phyloP scores from a whole-genome alignment of 2,888 invertebrate genomes.

The Anthrax anthrax region DNA sequence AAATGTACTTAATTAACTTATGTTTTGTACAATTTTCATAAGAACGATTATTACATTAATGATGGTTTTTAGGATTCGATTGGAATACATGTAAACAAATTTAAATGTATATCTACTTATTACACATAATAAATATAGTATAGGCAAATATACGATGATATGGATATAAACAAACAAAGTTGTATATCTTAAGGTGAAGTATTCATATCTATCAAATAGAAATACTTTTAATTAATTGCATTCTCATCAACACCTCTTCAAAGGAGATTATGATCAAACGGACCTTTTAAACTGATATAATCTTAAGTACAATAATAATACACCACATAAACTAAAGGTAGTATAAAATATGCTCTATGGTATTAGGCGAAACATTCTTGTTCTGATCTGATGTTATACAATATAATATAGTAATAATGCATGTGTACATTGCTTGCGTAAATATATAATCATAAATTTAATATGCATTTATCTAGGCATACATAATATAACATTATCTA shows the following conservation, averaged over 20 bases:
- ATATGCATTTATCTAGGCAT: not conserved
- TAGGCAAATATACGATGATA: too few relatives aligned
- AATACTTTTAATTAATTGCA: conserved; percentile 10
- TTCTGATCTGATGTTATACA: too few relatives aligned
- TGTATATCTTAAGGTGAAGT: too few relatives aligned
- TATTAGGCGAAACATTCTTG: conserved; percentile 6
- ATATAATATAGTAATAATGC: not conserved
- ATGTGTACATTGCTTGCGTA: not conserved
- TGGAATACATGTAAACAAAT: too few relatives aligned
- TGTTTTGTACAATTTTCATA: too few relatives aligned
- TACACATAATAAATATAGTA: not conserved
- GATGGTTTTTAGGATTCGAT: too few relatives aligned
- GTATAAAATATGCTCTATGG: not conserved
- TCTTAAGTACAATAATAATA: not conserved
- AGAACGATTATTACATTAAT: too few relatives aligned
- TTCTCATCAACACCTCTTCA: conserved; percentile 12
- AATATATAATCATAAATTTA: conserved; percentile 12
- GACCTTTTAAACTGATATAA: conserved; percentile 7
- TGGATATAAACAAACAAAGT: not conserved
- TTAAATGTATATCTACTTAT: not conserved
- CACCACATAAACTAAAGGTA: not conserved
- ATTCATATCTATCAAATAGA: conserved; percentile 9
- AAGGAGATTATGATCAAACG: conserved; percentile 8
- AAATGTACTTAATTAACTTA: too few relatives aligned
- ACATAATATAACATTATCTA: not conserved